Conservation (phyloP, 2,113 vertebrate species). For the Redunca redunca region DNA sequence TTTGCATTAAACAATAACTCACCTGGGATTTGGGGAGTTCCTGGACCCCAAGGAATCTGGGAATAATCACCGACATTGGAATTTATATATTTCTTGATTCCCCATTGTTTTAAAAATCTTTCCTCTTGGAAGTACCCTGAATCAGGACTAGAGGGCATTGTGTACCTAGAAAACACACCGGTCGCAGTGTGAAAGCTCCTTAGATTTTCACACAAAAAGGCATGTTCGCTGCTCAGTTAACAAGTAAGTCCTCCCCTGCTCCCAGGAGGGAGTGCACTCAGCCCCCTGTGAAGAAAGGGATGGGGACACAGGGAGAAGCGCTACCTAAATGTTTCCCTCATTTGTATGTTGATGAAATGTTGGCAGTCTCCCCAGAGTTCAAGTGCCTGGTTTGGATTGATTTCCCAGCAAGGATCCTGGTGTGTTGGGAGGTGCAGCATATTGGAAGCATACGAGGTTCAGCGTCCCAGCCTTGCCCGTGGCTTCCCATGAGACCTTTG, state of each 20-base stretch:
- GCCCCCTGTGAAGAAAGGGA: conserved; percentile 62
- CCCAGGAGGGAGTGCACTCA: conserved; percentile 64
- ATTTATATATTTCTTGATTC: conserved; percentile 39
- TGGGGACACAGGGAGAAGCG: neutral
- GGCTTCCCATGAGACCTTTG: conserved; percentile 6
- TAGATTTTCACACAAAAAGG: conserved; percentile 45
- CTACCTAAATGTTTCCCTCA: conserved; percentile 29
- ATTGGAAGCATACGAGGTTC: neutral
- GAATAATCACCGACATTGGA: conserved; percentile 53
- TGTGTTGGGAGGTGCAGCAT: neutral
- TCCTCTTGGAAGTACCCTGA: conserved; percentile 63
- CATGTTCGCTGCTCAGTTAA: conserved; percentile 64
- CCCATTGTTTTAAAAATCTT: conserved; percentile 42
- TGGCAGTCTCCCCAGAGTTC: conserved; percentile 13
- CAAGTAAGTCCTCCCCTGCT: conserved; percentile 44
- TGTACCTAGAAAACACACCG: conserved; percentile 61
- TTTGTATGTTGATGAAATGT: conserved; percentile 62
- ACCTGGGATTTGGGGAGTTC: neutral
- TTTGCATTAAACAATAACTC: neutral
- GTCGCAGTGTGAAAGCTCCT: neutral
- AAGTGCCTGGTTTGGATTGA: conserved; percentile 43
- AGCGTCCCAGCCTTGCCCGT: neutral
- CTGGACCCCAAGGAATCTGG: neutral
- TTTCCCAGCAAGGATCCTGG: conserved; percentile 53
- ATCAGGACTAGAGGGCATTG: conserved; percentile 78